A percentile compares a stretch with the other conserved stretches of the same genome.
These are phyloP conservation scores for Galeopsomyia nigrocyanea DNA, from an alignment of 2,888 invertebrate genomes.

Conservation along the genomic window DNA sequence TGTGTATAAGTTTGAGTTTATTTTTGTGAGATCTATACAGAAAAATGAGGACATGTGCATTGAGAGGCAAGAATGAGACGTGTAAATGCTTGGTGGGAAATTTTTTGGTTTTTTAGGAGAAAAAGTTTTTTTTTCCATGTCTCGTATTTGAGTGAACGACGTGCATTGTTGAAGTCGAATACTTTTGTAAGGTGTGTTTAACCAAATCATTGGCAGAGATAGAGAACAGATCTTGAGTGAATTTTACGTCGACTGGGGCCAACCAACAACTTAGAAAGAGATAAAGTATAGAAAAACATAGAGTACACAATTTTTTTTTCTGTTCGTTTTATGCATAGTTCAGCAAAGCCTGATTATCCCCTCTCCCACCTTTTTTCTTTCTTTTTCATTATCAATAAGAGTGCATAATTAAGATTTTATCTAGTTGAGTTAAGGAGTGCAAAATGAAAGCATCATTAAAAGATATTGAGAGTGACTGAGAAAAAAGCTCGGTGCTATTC, in stretches of 20 bases:
- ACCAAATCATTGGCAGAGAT: slow-evolving; percentile 40
- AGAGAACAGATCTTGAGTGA: slow-evolving; percentile 36
- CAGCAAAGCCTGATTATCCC: slow-evolving; percentile 15
- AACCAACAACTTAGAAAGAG: slow-evolving; percentile 40
- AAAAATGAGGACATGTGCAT: slow-evolving; percentile 28
- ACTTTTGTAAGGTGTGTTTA: slow-evolving; percentile 29
- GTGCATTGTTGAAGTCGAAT: slow-evolving; percentile 39
- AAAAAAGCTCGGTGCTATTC: slow-evolving; percentile 63
- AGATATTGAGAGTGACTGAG: slow-evolving; percentile 61
- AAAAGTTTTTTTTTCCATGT: slow-evolving; percentile 6
- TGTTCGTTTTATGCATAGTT: slow-evolving; percentile 35
- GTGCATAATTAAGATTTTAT: slow-evolving; percentile 39
- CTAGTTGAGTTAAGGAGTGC: slow-evolving; percentile 32
- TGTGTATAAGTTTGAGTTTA: slow-evolving; percentile 44
- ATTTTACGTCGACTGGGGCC: slow-evolving; percentile 48
- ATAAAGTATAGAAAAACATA: slow-evolving; percentile 34
- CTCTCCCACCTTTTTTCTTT: background rate
- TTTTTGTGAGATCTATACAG: slow-evolving; percentile 43
- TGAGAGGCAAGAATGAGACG: background rate
- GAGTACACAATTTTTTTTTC: slow-evolving; percentile 30
- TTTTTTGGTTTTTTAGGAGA: slow-evolving; percentile 16
- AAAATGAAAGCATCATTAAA: slow-evolving; percentile 45
- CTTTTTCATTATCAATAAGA: slow-evolving; percentile 36
- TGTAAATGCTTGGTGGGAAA: slow-evolving; percentile 35
- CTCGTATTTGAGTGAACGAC: slow-evolving; percentile 45